These are phyloP conservation scores for Eudasyphora cyanicolor DNA, from an alignment of 2,888 invertebrate species.

Conservation along the genomic window DNA sequence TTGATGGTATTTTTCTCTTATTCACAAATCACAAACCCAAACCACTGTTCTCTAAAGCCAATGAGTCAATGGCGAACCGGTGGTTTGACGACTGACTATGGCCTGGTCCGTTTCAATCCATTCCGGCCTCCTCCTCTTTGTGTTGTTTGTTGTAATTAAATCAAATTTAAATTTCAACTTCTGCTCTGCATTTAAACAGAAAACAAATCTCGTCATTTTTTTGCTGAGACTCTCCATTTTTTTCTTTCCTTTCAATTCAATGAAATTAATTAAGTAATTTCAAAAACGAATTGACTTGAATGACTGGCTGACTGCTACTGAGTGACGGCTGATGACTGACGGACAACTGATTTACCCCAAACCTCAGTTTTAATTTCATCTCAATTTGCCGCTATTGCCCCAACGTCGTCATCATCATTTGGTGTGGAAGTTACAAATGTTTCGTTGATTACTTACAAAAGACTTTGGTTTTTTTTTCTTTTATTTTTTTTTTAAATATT, in stretches of 20 bases:
- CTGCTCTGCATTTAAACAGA: slow-evolving; percentile 15
- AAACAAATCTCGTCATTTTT: slow-evolving; percentile 3
- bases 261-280: slow-evolving; percentile 56
- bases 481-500: not conserved
- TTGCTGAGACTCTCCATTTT: not conserved
- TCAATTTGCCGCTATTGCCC: not conserved
- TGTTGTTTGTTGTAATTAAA: slow-evolving; percentile 48
- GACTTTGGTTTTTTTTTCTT: not conserved
- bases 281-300: slow-evolving; percentile 14
- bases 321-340: no score
- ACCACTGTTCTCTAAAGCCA: no score
- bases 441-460: slow-evolving; percentile 8
- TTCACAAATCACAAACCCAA: no score
- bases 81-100: not conserved
- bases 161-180: slow-evolving; percentile 37
- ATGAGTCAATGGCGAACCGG: no score
- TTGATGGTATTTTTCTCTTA: no score
- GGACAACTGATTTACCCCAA: no score
- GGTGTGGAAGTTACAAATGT: not conserved
- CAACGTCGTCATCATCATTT: not conserved
- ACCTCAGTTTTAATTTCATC: not conserved
- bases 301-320: no score
- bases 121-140: slow-evolving; percentile 11
- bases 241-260: slow-evolving; percentile 33
- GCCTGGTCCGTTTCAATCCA: no score